Evolutionary conservation across 2,113 vertebrate genomes (phyloP).

Genomic region (Orcinus orca): DNA sequence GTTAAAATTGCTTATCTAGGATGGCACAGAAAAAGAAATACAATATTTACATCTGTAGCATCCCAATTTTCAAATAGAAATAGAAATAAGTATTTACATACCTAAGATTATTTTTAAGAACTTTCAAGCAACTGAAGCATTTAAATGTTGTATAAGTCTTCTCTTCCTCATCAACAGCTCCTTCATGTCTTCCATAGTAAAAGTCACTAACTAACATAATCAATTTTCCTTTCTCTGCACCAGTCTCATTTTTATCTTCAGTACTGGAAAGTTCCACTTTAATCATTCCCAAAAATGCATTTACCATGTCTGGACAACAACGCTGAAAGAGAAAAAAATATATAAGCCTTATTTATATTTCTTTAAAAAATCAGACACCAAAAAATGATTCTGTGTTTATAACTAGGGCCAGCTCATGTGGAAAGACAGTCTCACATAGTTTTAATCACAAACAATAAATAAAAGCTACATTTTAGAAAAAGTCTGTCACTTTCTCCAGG

Average conservation of each 20-base stretch:
- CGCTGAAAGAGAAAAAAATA: slow-evolving; percentile 79
- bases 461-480: neutral
- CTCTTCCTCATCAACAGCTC: slow-evolving; percentile 82
- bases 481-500: neutral
- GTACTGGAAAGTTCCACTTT: slow-evolving; percentile 66
- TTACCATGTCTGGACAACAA: slow-evolving; percentile 86
- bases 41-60: neutral
- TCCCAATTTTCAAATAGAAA: slow-evolving; percentile 39
- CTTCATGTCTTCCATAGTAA: slow-evolving; percentile 94
- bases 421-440: neutral
- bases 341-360: neutral
- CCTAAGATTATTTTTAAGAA: slow-evolving; percentile 99
- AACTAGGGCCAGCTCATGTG: neutral
- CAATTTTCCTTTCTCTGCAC: slow-evolving; percentile 88
- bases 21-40: neutral
- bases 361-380: slow-evolving; percentile 29
- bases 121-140: slow-evolving; percentile 95
- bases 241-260: slow-evolving; percentile 61
- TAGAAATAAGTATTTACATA: slow-evolving; percentile 76
- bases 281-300: slow-evolving; percentile 68
- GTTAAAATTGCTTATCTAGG: slow-evolving; percentile 1
- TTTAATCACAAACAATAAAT: neutral
- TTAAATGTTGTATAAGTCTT: slow-evolving; percentile 93
- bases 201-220: slow-evolving; percentile 98
- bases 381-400: slow-evolving; percentile 12